Evolutionary conservation across 2,797 vertebrate species (phyloP).

Genomic region (Spea hammondii): DNA sequence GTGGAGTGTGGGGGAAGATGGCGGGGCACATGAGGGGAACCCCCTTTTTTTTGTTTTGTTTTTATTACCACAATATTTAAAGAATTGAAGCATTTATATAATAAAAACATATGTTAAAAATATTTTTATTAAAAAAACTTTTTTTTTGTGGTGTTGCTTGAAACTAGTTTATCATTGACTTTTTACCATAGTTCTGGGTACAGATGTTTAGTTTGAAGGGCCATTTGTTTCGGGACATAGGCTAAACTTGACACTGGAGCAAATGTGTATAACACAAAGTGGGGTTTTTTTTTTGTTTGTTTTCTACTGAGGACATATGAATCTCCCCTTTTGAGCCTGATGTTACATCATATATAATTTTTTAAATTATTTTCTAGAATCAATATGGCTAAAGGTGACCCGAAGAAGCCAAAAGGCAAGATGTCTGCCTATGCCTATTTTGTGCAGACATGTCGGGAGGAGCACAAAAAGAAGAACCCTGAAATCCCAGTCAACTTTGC

Average conservation of each 20-base stretch:
- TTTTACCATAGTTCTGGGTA: no score
- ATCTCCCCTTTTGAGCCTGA: not conserved
- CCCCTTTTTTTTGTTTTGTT: constrained; percentile 44
- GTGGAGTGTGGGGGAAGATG: constrained; percentile 61
- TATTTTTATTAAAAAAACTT: not conserved
- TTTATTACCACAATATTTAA: not conserved
- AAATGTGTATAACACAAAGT: no score
- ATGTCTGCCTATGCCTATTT: constrained; percentile 84
- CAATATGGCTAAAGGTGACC: constrained; percentile 83
- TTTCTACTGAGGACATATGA: not conserved
- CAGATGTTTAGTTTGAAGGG: no score
- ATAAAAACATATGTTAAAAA: not conserved
- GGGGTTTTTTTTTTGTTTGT: not conserved
- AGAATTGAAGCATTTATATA: no score
- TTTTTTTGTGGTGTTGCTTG: not conserved
- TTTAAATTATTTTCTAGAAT: constrained; percentile 53
- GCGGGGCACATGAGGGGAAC: constrained; percentile 32
- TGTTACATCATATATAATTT: not conserved
- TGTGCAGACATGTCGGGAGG: constrained; percentile 81
- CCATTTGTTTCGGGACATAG: no score
- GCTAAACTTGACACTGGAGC: no score
- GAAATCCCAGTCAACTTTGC: constrained; percentile 83
- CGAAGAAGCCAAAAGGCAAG: constrained; percentile 86
- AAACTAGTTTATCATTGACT: no score
- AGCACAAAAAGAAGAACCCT: constrained; percentile 82